Base-by-base conservation (phyloP, 2,888 invertebrate genomes). In the Clistopyga incitator region DNA sequence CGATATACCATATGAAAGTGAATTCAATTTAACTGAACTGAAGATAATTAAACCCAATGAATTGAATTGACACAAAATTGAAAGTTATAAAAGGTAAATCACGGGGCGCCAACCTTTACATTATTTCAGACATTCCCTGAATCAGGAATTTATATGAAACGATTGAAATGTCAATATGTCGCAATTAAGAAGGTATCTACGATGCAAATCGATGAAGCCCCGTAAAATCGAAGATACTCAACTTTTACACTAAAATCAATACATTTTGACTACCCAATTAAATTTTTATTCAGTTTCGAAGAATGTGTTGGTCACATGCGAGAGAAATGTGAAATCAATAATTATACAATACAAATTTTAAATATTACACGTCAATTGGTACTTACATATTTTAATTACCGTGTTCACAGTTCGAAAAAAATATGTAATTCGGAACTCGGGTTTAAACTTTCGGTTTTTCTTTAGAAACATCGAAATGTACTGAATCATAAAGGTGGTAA, bases 281-380 rank as follows among this genome's bases (percentile, higher is more conserved):
- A 61, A 61, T n/a, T 34, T 34, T 38, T 1, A 38, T 38, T 61
- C 23, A 29, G 15, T 25, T 29, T 15, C 29, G 15, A 59, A 34
- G 38, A 8, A 18, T 23, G 3, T 61, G 61, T 18, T 29, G n/a
- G n/a, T 61, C n/a, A 38, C 64, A 38, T 11, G 64, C 1, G n/a
- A 64, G 2, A 20, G 11, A 42, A 64, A 42, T 11, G 11, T 42
- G 3, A 18, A 38, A 64, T 3, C 0, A 38, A 34, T 29, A 42
- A 64, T 64, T 64, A n/a, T 10, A 20, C n/a, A 42, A 34, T 61
- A 61, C n/a, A 38, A 61, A 61, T 64, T 38, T 18, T 61, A 3
- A 18, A 38, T 64, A 20, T 64, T 64, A 20, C 42, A 64, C 38
- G 34, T n/a, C 34, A 34, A 34, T 34, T n/a, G 34, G 18, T 34